Evolutionary conservation across 2,113 vertebrate species (phyloP).

Genomic region (Fregata magnificens): DNA sequence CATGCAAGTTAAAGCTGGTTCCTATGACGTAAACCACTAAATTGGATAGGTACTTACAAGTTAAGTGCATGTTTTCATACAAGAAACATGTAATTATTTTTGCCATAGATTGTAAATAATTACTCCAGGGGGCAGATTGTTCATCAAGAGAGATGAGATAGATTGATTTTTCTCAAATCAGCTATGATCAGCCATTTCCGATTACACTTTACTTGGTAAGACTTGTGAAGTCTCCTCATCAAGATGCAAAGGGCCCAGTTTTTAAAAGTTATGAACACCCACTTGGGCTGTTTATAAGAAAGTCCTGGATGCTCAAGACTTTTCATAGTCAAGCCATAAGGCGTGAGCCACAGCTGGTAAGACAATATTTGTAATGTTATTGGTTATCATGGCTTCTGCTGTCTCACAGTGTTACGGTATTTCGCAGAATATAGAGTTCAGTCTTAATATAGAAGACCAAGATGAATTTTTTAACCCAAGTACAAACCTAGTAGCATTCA

Average conservation of each 20-base stretch:
- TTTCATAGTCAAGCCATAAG: neutral
- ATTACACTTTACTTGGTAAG: neutral
- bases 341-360: neutral
- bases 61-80: neutral
- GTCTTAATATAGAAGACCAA: neutral
- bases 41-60: neutral
- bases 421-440: neutral
- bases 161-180: neutral
- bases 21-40: neutral
- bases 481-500: neutral
- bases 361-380: neutral
- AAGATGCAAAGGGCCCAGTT: accelerated
- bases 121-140: neutral
- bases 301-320: neutral
- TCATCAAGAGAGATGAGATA: too few species aligned
- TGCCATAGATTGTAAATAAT: neutral
- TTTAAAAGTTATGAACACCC: accelerated
- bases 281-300: neutral
- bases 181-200: accelerated
- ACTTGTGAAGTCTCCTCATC: neutral
- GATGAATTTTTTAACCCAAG: neutral
- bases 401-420: accelerated
- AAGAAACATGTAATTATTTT: accelerated
- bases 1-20: neutral
- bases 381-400: neutral